Evolutionary conservation across 2,888 invertebrate genomes (phyloP).

Genomic region (Epiblema foenella): DNA sequence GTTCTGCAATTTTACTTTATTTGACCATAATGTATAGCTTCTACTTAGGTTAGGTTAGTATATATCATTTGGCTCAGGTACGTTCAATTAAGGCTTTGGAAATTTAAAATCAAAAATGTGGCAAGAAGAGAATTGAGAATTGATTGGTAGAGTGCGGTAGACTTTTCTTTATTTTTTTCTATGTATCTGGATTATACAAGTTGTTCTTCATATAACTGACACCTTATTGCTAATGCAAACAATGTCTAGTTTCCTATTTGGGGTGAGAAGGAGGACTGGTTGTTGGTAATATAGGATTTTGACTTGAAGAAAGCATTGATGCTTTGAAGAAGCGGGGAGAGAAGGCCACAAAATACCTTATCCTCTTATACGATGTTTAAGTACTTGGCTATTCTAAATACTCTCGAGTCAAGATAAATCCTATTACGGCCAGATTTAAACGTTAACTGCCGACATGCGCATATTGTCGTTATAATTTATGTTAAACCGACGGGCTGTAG

Average conservation of each 20-base stretch:
- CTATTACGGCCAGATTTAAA: constrained; percentile 35
- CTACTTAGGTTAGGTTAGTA: not conserved
- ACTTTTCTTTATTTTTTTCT: too few species aligned
- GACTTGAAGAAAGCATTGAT: not conserved
- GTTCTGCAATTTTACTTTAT: not conserved
- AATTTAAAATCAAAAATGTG: not conserved
- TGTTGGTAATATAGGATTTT: not conserved
- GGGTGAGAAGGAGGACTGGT: not conserved
- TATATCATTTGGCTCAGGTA: not conserved
- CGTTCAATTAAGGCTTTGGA: too few species aligned
- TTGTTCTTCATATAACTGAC: too few species aligned
- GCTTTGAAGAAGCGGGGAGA: not conserved
- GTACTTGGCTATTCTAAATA: constrained; percentile 9
- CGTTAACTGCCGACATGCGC: constrained; percentile 31
- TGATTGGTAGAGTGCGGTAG: not conserved
- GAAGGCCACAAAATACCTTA: constrained; percentile 36
- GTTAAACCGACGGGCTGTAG: constrained; percentile 53
- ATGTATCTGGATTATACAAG: too few species aligned
- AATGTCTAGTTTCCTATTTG: not conserved
- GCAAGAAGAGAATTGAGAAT: not conserved
- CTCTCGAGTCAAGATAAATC: constrained; percentile 35
- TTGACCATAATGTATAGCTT: not conserved
- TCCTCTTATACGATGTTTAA: constrained; percentile 21
- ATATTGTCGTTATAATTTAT: constrained; percentile 71
- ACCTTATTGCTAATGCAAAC: too few species aligned